Percentiles rank a stretch among this genome's conserved stretches.
phyloP scores from a whole-genome alignment of 2,113 vertebrate genomes.

The Polyodon spathula region DNA sequence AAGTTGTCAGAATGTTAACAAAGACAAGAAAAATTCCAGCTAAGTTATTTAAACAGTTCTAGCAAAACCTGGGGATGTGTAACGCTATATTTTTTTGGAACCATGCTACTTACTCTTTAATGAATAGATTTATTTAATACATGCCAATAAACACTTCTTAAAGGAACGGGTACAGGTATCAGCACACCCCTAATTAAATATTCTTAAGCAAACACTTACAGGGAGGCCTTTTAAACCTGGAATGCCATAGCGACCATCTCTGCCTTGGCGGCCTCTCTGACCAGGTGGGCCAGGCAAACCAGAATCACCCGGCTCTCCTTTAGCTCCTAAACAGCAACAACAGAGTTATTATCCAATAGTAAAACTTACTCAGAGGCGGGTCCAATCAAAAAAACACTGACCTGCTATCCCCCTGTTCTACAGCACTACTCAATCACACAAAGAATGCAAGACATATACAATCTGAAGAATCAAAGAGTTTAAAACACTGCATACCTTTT shows the following conservation, averaged over 20 bases:
- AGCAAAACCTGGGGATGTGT: no score
- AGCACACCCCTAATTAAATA: no score
- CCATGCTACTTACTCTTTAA: no score
- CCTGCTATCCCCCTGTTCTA: constrained; percentile 20
- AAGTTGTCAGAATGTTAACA: no score
- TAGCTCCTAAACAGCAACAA: constrained; percentile 32
- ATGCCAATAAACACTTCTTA: no score
- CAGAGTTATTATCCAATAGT: not conserved
- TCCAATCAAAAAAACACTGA: constrained; percentile 12
- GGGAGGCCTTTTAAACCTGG: constrained; percentile 61
- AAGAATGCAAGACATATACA: not conserved
- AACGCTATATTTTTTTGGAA: no score
- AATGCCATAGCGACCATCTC: constrained; percentile 58
- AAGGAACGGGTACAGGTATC: no score
- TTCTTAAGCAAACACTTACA: constrained; percentile 50
- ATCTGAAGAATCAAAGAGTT: not conserved
- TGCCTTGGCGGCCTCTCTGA: constrained; percentile 59
- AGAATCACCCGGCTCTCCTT: constrained; percentile 57
- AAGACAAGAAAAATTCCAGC: no score
- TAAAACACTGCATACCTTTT: constrained; percentile 42
- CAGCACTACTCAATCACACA: not conserved
- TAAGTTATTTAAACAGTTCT: no score
- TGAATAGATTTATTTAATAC: no score
- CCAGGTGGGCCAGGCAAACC: constrained; percentile 62
- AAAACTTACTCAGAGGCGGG: no score